Base-by-base conservation (phyloP, 2,888 invertebrate genomes). In the Trachelus tabidus region DNA sequence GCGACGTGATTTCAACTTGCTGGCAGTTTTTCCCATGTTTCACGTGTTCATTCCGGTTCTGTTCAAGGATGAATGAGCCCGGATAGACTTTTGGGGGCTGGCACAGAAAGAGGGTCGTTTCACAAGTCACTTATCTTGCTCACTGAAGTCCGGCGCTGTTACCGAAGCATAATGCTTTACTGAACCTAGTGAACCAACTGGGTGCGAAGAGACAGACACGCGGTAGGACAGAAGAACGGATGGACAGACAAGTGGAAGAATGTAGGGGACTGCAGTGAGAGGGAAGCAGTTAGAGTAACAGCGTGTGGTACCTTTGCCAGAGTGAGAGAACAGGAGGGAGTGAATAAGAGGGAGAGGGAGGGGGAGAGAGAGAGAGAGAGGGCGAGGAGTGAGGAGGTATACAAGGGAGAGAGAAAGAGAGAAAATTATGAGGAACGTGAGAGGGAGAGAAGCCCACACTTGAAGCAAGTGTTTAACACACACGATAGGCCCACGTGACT, bases 11-110 rank as follows among this genome's bases (percentile, higher is more conserved):
- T 89, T 89, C 76, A 90, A 80, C 77, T 90, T 90, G 84, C 90
- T 90, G 75, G 89, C 86, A 74, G 88, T 87, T 69, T 89, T 90
- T 78, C 90, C 90, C 90, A 90, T 90, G 80, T 83, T 85, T 33
- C 40, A 40, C 40, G 40, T 40, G 40, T 12, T 40, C 56, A 68
- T 40, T 40, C 40, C 15, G 73, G 15, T 40, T 30, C n/a, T n/a
- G 31, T 30, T 71, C 30, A 30, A 40, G 31, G 12, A 73, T 34
- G 76, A 15, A 15, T 31, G 71, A 34, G 33, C 12, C 31, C 15
- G 33, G 71, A 71, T 31, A n/a, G 31, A 34, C 15, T 33, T 71
- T 71, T 30, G 71, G 30, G 33, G 15, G 40, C 12, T 33, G 30
- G 4, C 69, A 33, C 69, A 15, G 69, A 30, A 33, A 12, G 69